Percentiles rank a stretch among this genome's conserved stretches.
Evolutionary conservation across 2,888 invertebrate species (phyloP).

Genomic region (Entomobrya multifasciata): DNA sequence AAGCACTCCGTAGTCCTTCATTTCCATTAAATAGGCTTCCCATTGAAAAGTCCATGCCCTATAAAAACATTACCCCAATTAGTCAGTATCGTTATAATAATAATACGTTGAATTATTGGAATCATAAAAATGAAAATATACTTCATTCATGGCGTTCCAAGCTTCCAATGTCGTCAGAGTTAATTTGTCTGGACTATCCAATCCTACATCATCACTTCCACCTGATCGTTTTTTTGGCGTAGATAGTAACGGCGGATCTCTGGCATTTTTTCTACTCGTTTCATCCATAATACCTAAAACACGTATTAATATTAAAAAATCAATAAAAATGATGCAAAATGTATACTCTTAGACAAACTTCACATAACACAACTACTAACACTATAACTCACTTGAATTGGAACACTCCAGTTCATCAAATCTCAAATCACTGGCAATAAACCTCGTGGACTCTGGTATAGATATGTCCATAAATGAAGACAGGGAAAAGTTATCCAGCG

Average conservation of each 20-base stretch:
- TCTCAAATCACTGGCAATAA: conserved; percentile 75
- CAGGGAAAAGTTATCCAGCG: conserved; percentile 75
- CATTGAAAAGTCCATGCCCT: conserved; percentile 63
- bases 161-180: conserved; percentile 47
- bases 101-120: background rate
- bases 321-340: no score
- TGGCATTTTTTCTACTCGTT: conserved; percentile 42
- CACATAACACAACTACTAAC: conserved; percentile 67
- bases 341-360: background rate
- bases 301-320: no score
- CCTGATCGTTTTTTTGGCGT: conserved; percentile 58
- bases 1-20: conserved; percentile 15
- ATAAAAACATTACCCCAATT: background rate
- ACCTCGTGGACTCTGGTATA: conserved; percentile 77
- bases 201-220: background rate
- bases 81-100: background rate
- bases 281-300: conserved; percentile 58
- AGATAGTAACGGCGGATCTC: conserved; percentile 51
- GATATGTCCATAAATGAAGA: conserved; percentile 80
- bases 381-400: conserved; percentile 72
- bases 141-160: conserved; percentile 61
- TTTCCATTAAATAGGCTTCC: conserved; percentile 58
- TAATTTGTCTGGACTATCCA: conserved; percentile 36
- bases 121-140: background rate
- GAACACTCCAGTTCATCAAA: conserved; percentile 75